A percentile compares a stretch with the other conserved stretches of the same genome.
These are phyloP conservation scores for Mesocentrotus franciscanus DNA, from an alignment of 53 echinoderm and acorn worm genomes.

Conservation along the genomic window DNA sequence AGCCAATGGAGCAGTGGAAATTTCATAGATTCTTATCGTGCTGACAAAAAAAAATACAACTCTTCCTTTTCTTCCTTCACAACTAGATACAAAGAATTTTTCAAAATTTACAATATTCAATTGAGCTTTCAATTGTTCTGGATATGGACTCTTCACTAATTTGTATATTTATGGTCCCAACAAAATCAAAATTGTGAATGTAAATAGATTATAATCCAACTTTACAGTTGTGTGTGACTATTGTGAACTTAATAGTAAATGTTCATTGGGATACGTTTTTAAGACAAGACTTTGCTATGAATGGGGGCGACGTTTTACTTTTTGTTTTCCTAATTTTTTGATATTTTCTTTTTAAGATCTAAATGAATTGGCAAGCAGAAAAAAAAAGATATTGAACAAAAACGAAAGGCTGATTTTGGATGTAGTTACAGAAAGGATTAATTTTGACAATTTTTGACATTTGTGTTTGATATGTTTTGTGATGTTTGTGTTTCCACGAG, in stretches of 20 bases:
- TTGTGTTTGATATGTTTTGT: slow-evolving; percentile 70
- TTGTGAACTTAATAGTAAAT: slow-evolving; percentile 65
- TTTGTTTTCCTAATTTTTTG: slow-evolving; percentile 12
- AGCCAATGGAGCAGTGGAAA: slow-evolving; percentile 53
- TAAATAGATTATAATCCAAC: slow-evolving; percentile 67
- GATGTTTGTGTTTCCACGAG: slow-evolving; percentile 66
- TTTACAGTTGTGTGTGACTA: slow-evolving; percentile 66
- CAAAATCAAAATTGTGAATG: slow-evolving; percentile 54
- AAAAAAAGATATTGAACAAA: slow-evolving; percentile 34
- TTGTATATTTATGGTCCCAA: slow-evolving; percentile 70
- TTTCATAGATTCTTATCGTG: slow-evolving; percentile 61
- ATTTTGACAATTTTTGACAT: slow-evolving; percentile 60
- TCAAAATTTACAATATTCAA: slow-evolving; percentile 65
- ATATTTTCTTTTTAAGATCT: slow-evolving; percentile 34
- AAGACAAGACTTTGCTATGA: slow-evolving; percentile 23
- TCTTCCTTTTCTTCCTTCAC: slow-evolving; percentile 65
- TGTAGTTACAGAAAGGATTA: slow-evolving; percentile 43
- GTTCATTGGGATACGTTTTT: slow-evolving; percentile 50
- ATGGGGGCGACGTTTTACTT: not conserved
- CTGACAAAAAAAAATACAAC: slow-evolving; percentile 35
- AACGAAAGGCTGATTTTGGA: slow-evolving; percentile 34
- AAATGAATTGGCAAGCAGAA: slow-evolving; percentile 9
- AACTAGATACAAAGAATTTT: slow-evolving; percentile 40
- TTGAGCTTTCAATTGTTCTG: slow-evolving; percentile 67
- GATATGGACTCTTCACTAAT: slow-evolving; percentile 25